phyloP scores from a whole-genome alignment of 2,797 vertebrate genomes.

The Xenopus petersii region DNA sequence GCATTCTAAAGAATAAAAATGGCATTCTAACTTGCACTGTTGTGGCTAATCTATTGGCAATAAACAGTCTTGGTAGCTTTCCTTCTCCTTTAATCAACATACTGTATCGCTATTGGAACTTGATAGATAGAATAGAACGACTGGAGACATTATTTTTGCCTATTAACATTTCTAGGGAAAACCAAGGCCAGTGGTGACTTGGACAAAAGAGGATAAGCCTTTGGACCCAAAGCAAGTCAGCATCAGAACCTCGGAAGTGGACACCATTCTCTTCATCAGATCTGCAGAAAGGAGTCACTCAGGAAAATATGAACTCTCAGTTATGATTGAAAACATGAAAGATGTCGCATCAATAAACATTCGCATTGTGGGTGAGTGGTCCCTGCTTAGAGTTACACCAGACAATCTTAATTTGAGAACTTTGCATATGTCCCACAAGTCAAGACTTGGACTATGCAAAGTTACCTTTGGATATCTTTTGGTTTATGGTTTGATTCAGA shows the following conservation, averaged over 20 bases:
- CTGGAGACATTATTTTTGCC: not conserved
- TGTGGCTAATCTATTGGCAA: too few relatives aligned
- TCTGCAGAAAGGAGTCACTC: slow-evolving; percentile 74
- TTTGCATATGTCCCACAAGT: too few relatives aligned
- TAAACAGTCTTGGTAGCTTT: too few relatives aligned
- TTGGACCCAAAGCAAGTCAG: slow-evolving; percentile 70
- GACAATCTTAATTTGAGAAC: not conserved
- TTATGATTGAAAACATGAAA: slow-evolving; percentile 80
- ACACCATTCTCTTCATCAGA: slow-evolving; percentile 86
- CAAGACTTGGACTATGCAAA: too few relatives aligned
- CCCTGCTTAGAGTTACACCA: not conserved
- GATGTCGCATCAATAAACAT: slow-evolving; percentile 76
- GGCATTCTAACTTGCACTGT: too few relatives aligned
- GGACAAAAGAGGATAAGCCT: slow-evolving; percentile 73
- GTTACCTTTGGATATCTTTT: not conserved
- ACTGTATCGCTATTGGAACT: too few relatives aligned
- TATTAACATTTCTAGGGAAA: slow-evolving; percentile 72
- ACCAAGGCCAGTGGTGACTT: slow-evolving; percentile 78
- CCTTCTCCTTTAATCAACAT: too few relatives aligned
- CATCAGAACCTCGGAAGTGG: slow-evolving; percentile 70
- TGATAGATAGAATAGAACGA: too few relatives aligned
- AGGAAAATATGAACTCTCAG: slow-evolving; percentile 74
- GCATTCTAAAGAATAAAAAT: too few relatives aligned
- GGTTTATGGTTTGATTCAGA: too few relatives aligned
- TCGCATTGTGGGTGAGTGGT: slow-evolving; percentile 77